Base-by-base conservation (phyloP, 2,888 invertebrate species). In the Stictocephala bisonia region DNA sequence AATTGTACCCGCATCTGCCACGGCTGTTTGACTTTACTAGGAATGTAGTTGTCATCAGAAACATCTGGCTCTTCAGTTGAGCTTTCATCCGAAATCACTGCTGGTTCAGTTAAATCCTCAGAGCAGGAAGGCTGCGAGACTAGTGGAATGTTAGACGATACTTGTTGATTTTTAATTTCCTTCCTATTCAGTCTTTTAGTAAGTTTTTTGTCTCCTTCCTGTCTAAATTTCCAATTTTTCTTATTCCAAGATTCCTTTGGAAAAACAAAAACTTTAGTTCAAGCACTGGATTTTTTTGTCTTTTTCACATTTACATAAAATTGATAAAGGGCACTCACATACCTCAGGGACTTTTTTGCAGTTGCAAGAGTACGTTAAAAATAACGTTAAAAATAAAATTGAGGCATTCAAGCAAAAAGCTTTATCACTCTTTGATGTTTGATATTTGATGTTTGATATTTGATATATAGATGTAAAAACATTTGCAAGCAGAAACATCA, bases 141-240 rank as follows among this genome's bases (percentile, higher is more conserved):
- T n/a, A n/a, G n/a, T n/a, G n/a, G n/a, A n/a, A n/a, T n/a, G n/a
- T n/a, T n/a, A n/a, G n/a, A n/a, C n/a, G n/a, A n/a, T n/a, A n/a
- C n/a, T n/a, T n/a, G 4, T 41, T 40, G n/a, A n/a, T n/a, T n/a
- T n/a, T n/a, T n/a, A 22, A 22, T 22, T 64, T 7, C 11, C 24
- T 64, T 64, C n/a, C 40, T 3, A 13, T 60, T 7, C 15, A 35
- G 64, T 22, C 41, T 40, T 22, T 40, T 15, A 22, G 31, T 31
- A 3, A 31, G 11, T 31, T 66, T 48, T 48, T 41, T 3, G 44
- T 6, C 11, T 66, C 66, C 48, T 48, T 66, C n/a, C 1, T n/a
- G 48, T 66, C 66, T 15, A 66, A 44, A 24, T n/a, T 15, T 48
- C 66, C 48, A 66, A 44, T 66, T 48, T 27, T 66, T 26, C 66